Evolutionary conservation across 2,888 invertebrate species (phyloP).

Genomic region (Lasioglossum leucozonium): DNA sequence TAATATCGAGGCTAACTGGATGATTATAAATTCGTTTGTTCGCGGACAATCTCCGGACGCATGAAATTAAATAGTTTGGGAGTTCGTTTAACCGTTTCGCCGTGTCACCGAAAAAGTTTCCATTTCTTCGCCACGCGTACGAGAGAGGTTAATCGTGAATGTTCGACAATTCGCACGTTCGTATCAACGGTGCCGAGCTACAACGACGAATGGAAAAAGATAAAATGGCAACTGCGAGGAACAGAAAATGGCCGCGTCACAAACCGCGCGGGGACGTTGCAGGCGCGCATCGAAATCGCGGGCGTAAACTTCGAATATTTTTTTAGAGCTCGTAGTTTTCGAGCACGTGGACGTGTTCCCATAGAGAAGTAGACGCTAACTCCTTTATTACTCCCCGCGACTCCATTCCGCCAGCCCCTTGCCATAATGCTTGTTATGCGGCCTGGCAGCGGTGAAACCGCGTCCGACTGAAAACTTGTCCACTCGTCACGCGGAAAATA

Average conservation of each 20-base stretch:
- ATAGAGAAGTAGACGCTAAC: not conserved
- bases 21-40: not conserved
- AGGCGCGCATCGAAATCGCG: not conserved
- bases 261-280: not conserved
- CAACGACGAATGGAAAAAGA: not conserved
- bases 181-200: not conserved
- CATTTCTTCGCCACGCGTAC: not conserved
- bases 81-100: not conserved
- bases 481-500: not conserved
- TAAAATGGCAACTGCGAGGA: not conserved
- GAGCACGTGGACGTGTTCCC: not conserved
- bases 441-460: not conserved
- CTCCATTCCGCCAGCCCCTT: not conserved
- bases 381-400: not conserved
- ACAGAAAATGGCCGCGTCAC: not conserved
- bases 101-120: not conserved
- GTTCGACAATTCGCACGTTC: not conserved
- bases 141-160: not conserved
- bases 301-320: not conserved
- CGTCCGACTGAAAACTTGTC: not conserved
- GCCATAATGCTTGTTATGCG: not conserved
- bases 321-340: constrained; percentile 1
- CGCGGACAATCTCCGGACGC: not conserved
- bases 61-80: not conserved
- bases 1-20: not conserved